phyloP scores from a whole-genome alignment of 2,888 invertebrate genomes.

The Lasioglossum malachurum region DNA sequence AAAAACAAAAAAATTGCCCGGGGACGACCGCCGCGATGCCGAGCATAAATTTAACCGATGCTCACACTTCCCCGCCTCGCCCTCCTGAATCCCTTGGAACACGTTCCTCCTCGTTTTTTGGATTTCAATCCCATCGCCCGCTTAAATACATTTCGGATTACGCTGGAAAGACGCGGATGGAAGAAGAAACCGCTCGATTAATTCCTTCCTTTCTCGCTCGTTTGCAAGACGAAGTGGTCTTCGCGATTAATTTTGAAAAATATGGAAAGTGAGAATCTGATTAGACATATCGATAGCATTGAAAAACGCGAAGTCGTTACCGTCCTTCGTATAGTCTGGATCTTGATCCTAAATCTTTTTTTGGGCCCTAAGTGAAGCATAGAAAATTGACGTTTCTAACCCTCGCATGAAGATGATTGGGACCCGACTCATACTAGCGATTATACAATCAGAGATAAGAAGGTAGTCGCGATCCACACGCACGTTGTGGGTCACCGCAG shows the following conservation, averaged over 20 bases:
- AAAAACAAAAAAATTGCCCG: constrained; percentile 74
- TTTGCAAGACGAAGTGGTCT: background rate
- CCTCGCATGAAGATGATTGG: too few species aligned
- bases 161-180: constrained; percentile 26
- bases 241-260: constrained; percentile 1
- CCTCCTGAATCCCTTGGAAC: constrained; percentile 44
- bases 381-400: background rate
- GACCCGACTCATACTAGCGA: too few species aligned
- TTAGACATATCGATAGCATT: too few species aligned
- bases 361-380: background rate
- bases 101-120: constrained; percentile 58
- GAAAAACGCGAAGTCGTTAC: background rate
- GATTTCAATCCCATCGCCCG: constrained; percentile 64
- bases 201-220: background rate
- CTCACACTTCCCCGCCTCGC: constrained; percentile 64
- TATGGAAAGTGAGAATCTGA: too few species aligned
- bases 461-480: background rate
- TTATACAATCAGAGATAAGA: too few species aligned
- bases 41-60: constrained; percentile 79
- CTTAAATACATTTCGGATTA: constrained; percentile 62
- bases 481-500: too few species aligned
- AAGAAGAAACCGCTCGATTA: constrained; percentile 26
- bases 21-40: constrained; percentile 76
- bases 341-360: background rate
- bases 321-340: background rate